Conservation (phyloP, 2,113 vertebrate genomes). For the Hymenochirus boettgeri region DNA sequence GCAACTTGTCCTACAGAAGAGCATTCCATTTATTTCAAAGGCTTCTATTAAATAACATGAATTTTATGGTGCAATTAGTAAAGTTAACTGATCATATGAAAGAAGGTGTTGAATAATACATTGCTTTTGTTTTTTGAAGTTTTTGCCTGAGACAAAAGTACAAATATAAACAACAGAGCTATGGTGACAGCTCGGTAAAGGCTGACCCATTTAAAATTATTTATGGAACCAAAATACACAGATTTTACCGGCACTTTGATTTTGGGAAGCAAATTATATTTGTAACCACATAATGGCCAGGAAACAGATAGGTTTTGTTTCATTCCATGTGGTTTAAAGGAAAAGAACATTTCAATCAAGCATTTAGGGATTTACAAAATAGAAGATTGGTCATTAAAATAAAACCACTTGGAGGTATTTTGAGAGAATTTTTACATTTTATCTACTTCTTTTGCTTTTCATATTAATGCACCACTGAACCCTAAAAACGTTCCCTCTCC, state of each 20-base stretch:
- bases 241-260: conserved; percentile 23
- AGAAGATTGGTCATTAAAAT: conserved; percentile 6
- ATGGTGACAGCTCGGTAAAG: conserved; percentile 29
- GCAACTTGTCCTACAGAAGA: conserved; percentile 43
- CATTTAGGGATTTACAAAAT: conserved; percentile 11
- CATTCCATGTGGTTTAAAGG: conserved; percentile 22
- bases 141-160: conserved; percentile 3
- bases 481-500: no score
- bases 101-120: conserved; percentile 36
- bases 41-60: conserved; percentile 32
- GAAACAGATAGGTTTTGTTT: conserved; percentile 30
- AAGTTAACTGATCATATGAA: conserved; percentile 28
- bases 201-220: conserved; percentile 16
- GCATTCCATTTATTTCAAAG: conserved; percentile 36
- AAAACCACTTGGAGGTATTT: neutral
- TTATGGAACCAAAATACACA: conserved; percentile 28
- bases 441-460: neutral
- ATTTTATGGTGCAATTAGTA: conserved; percentile 39
- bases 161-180: conserved; percentile 25
- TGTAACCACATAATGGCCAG: conserved; percentile 21
- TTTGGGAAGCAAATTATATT: conserved; percentile 28
- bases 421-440: conserved; percentile 16
- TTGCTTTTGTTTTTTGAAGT: conserved; percentile 45
- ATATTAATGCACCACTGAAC: no score
- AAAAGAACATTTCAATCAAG: conserved; percentile 32